phyloP scores from a whole-genome alignment of 2,797 vertebrate genomes.

The Falco concolor region DNA sequence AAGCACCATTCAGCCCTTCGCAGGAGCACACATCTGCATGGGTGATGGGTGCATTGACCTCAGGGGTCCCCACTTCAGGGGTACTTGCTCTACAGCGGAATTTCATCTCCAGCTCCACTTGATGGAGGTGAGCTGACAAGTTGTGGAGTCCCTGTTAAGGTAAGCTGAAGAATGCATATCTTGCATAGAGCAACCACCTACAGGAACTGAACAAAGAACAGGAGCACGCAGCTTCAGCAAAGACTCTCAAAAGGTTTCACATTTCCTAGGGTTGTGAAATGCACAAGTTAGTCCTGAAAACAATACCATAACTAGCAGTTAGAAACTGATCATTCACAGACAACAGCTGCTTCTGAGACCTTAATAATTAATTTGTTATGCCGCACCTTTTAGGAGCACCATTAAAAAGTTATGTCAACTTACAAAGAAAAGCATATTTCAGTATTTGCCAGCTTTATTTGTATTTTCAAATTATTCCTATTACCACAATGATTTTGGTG shows the following conservation, averaged over 20 bases:
- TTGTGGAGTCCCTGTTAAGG: neutral
- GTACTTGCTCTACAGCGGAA: neutral
- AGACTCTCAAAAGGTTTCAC: neutral
- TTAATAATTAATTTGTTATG: neutral
- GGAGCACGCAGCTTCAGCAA: accelerated
- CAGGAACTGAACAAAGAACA: neutral
- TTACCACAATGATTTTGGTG: neutral
- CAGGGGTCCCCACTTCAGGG: neutral
- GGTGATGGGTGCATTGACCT: accelerated
- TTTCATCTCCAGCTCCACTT: neutral
- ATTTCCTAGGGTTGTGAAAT: neutral
- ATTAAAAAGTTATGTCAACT: neutral
- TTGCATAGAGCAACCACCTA: accelerated
- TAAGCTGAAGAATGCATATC: neutral
- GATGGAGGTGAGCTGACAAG: neutral
- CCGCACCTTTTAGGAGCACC: neutral
- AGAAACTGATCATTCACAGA: neutral
- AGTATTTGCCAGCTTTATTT: neutral
- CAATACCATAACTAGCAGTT: neutral
- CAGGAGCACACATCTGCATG: neutral
- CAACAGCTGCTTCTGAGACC: neutral
- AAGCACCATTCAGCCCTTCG: neutral
- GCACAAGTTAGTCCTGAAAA: neutral
- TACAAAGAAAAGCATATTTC: neutral
- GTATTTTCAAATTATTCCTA: neutral